phyloP scores from a whole-genome alignment of 2,797 vertebrate species.

The Oreonectes daqikongensis region DNA sequence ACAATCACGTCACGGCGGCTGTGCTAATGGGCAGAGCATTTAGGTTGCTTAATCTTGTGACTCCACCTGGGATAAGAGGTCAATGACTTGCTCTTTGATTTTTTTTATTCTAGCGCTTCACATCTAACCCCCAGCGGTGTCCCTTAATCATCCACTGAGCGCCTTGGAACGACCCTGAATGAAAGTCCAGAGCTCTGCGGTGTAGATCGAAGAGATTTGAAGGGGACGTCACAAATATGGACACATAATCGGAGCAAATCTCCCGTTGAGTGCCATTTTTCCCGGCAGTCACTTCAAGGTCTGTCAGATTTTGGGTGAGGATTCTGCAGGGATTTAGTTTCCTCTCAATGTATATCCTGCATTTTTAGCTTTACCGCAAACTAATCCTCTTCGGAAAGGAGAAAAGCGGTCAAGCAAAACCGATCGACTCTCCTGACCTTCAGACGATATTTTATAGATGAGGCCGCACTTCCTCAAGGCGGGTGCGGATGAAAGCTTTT shows the following conservation, averaged over 20 bases:
- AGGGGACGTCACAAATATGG: conserved; percentile 7
- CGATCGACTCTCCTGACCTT: conserved; percentile 29
- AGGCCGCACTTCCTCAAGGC: not conserved
- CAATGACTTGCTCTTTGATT: conserved; percentile 14
- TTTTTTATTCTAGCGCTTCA: conserved; percentile 12
- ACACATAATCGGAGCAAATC: not conserved
- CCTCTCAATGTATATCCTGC: conserved; percentile 5
- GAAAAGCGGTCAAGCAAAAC: conserved; percentile 12
- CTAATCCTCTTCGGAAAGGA: conserved; percentile 18
- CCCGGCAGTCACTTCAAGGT: not conserved
- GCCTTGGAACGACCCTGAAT: conserved; percentile 15
- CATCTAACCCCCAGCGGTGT: not conserved
- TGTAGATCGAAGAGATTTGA: conserved; percentile 2
- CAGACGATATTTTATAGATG: conserved; percentile 33
- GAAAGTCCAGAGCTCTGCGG: conserved; percentile 28
- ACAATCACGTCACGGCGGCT: not conserved
- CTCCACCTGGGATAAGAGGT: conserved; percentile 26
- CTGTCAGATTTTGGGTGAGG: conserved; percentile 19
- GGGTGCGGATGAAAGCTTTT: conserved; percentile 36
- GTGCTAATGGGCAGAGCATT: not conserved
- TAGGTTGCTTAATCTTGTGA: not conserved
- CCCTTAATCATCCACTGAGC: conserved; percentile 11
- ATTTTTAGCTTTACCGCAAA: not conserved
- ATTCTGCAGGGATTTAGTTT: conserved; percentile 11
- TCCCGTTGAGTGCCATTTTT: not conserved